These are phyloP conservation scores for Actinia tenebrosa DNA, from an alignment of 64 coral and sea anemone species.

Conservation along the genomic window DNA sequence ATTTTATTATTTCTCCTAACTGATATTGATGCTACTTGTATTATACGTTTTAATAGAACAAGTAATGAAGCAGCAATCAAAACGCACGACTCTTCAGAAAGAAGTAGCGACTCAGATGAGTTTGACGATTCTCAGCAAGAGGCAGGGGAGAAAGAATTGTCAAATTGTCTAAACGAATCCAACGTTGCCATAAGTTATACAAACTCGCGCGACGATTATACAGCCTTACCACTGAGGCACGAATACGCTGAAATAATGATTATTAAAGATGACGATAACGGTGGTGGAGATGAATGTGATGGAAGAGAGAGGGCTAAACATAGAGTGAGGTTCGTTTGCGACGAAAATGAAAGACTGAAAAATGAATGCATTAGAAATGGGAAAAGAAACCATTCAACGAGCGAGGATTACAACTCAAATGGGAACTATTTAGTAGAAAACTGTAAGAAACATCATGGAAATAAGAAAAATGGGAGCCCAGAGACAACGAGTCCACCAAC, in stretches of 20 bases:
- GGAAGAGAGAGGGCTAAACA: not conserved
- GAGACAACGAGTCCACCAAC: not conserved
- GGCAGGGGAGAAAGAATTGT: not conserved
- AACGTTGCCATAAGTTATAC: not conserved
- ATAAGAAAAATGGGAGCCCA: not conserved
- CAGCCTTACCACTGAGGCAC: not conserved
- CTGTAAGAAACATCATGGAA: not conserved
- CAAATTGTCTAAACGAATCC: not conserved
- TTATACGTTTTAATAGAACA: not conserved
- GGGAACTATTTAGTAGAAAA: not conserved
- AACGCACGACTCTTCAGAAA: not conserved
- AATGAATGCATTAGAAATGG: not conserved
- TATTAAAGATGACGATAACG: not conserved
- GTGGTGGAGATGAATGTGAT: not conserved
- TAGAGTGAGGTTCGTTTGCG: not conserved
- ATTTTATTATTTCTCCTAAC: too few relatives aligned
- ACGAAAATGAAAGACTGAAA: not conserved
- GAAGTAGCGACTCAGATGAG: not conserved
- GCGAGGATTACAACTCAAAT: not conserved
- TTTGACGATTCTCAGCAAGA: not conserved
- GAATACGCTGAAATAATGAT: conserved; percentile 5
- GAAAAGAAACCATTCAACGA: not conserved
- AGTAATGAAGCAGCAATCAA: not conserved
- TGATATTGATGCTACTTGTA: not conserved
- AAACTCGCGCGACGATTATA: not conserved